Percentiles rank a stretch among this genome's conserved stretches.
These are phyloP conservation scores for Macrotus californicus DNA, from an alignment of 2,113 vertebrate species.

Conservation along the genomic window DNA sequence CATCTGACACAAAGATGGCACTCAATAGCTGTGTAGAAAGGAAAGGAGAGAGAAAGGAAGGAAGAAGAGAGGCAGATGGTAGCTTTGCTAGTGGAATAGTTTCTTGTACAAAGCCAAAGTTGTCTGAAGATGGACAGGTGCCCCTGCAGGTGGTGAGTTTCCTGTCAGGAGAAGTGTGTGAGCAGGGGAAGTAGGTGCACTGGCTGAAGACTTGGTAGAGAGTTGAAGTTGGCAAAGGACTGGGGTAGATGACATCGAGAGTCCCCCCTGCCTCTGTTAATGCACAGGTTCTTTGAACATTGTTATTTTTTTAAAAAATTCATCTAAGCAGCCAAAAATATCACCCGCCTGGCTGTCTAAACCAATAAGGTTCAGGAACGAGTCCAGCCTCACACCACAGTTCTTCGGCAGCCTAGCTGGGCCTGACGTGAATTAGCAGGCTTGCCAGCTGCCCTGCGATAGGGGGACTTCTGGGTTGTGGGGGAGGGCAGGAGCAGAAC, in stretches of 20 bases:
- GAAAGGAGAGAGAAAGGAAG: not conserved
- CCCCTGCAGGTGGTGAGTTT: not conserved
- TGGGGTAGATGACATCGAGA: not conserved
- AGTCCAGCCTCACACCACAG: not conserved
- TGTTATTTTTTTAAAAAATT: constrained; percentile 58
- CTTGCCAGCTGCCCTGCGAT: not conserved
- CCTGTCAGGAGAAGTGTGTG: not conserved
- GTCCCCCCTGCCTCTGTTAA: constrained; percentile 34
- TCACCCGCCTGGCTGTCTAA: constrained; percentile 48
- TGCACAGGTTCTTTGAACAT: constrained; percentile 57
- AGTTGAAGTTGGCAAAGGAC: constrained; percentile 1
- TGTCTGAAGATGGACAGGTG: not conserved
- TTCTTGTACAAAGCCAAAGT: not conserved
- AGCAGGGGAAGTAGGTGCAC: not conserved
- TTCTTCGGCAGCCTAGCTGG: not conserved
- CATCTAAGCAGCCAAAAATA: constrained; percentile 58
- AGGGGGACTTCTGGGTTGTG: not conserved
- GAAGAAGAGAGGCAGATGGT: not conserved
- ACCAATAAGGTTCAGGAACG: constrained; percentile 9
- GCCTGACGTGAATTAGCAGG: not conserved
- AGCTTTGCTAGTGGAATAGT: not conserved
- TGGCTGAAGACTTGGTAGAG: not conserved
- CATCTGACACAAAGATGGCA: not conserved
- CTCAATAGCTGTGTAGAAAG: not conserved
- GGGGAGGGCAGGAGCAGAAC: not conserved